phyloP scores from a whole-genome alignment of 2,888 invertebrate species.

The Acronicta leporina region DNA sequence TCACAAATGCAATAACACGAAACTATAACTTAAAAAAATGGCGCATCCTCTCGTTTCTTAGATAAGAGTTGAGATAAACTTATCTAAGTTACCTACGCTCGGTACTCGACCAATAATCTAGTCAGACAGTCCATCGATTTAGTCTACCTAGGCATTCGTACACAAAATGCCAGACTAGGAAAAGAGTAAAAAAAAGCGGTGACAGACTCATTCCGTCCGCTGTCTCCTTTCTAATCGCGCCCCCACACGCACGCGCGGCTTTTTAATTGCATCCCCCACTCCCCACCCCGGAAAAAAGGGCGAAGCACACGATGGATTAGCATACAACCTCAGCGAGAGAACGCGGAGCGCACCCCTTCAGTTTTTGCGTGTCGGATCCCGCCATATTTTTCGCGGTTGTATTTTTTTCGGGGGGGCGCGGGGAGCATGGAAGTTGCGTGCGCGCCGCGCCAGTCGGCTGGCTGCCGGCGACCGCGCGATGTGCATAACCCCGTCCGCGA shows the following conservation, averaged over 20 bases:
- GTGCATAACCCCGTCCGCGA: slow-evolving; percentile 69
- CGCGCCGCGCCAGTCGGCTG: slow-evolving; percentile 85
- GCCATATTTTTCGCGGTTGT: slow-evolving; percentile 83
- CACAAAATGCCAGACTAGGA: slow-evolving; percentile 83
- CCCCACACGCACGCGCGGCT: slow-evolving; percentile 88
- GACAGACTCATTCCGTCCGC: slow-evolving; percentile 85
- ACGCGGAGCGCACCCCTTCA: slow-evolving; percentile 83
- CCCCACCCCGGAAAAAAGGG: slow-evolving; percentile 86
- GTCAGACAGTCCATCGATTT: slow-evolving; percentile 54
- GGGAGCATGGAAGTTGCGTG: slow-evolving; percentile 71
- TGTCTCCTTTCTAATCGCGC: slow-evolving; percentile 88
- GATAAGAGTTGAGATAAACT: slow-evolving; percentile 51
- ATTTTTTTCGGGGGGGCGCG: slow-evolving; percentile 75
- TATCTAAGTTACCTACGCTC: slow-evolving; percentile 50
- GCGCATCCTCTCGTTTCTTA: slow-evolving; percentile 52
- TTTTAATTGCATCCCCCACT: slow-evolving; percentile 87
- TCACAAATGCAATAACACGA: slow-evolving; percentile 45
- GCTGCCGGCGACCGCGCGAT: slow-evolving; percentile 82
- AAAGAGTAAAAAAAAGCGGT: slow-evolving; percentile 83
- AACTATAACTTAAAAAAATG: slow-evolving; percentile 37
- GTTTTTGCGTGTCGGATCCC: slow-evolving; percentile 85
- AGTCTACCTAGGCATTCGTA: slow-evolving; percentile 56
- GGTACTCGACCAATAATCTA: slow-evolving; percentile 51
- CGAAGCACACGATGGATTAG: slow-evolving; percentile 86
- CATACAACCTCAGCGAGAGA: slow-evolving; percentile 85